phyloP scores from a whole-genome alignment of 2,113 vertebrate genomes.

The Spilogale gracilis region DNA sequence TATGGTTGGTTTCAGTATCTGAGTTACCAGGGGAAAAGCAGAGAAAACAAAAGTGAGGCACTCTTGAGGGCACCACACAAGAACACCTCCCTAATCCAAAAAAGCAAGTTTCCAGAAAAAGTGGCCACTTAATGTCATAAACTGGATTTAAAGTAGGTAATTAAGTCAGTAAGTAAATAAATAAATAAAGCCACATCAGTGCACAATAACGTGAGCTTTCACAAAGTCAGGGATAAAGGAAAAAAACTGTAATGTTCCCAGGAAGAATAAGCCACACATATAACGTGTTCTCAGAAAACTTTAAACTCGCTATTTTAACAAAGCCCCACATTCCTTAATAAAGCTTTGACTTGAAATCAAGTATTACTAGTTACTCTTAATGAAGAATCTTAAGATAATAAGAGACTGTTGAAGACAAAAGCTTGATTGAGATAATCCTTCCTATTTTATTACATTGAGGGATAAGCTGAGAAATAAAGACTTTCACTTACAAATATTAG shows the following conservation, averaged over 20 bases:
- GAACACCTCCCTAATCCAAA: not conserved
- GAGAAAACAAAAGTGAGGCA: not conserved
- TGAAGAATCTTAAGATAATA: not conserved
- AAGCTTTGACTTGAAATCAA: not conserved
- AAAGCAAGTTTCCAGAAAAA: conserved; percentile 6
- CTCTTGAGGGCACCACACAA: not conserved
- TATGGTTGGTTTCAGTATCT: not conserved
- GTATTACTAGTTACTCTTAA: not conserved
- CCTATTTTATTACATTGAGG: not conserved
- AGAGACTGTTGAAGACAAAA: not conserved
- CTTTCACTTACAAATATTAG: not conserved
- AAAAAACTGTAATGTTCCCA: not conserved
- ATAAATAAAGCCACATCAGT: not conserved
- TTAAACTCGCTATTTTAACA: not conserved
- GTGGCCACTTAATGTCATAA: not conserved
- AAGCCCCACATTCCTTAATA: not conserved
- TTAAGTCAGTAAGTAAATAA: not conserved
- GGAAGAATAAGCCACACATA: not conserved
- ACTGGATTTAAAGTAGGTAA: not conserved
- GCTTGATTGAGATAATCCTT: not conserved
- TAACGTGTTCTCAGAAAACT: not conserved
- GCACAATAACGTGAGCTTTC: not conserved
- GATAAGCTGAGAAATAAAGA: not conserved
- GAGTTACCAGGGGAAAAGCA: not conserved
- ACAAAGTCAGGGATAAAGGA: not conserved